Percentiles rank a stretch among this genome's conserved stretches.
phyloP scores from a whole-genome alignment of 2,888 invertebrate species.

The Nymphalis polychloros region DNA sequence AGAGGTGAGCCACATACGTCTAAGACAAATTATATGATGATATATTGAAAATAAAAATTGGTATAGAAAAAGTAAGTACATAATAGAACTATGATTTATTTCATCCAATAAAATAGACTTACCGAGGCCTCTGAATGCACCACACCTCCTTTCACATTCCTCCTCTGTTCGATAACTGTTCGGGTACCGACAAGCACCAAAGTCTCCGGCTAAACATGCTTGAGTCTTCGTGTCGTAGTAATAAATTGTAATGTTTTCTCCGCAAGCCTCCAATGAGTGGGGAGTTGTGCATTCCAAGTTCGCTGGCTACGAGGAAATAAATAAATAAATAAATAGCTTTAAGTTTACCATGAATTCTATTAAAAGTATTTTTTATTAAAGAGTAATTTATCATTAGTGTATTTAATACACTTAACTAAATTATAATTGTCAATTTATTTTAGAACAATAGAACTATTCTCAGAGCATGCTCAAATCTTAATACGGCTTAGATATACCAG shows the following conservation, averaged over 20 bases:
- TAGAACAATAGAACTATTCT: too few species aligned
- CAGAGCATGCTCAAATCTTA: too few species aligned
- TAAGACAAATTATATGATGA: conserved; percentile 49
- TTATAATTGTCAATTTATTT: too few species aligned
- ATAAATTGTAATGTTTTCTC: conserved; percentile 84
- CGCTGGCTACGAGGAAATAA: conserved; percentile 42
- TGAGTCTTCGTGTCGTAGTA: conserved; percentile 85
- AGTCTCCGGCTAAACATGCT: conserved; percentile 83
- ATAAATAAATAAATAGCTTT: background rate
- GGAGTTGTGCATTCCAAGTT: conserved; percentile 82
- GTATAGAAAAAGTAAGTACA: conserved; percentile 18
- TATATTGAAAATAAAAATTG: background rate
- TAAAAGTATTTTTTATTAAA: background rate
- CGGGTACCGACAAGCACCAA: conserved; percentile 84
- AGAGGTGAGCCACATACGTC: conserved; percentile 87
- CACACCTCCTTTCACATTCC: conserved; percentile 89
- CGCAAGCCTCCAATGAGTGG: conserved; percentile 86
- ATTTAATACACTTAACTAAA: too few species aligned
- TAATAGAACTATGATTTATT: background rate
- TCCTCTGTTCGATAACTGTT: conserved; percentile 89
- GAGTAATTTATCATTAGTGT: too few species aligned
- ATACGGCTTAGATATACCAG: background rate
- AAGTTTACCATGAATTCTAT: background rate
- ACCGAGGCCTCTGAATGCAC: conserved; percentile 87
- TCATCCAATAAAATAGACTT: conserved; percentile 25